Conservation (phyloP, 2,888 invertebrate genomes). For the Aleiodes alternator region DNA sequence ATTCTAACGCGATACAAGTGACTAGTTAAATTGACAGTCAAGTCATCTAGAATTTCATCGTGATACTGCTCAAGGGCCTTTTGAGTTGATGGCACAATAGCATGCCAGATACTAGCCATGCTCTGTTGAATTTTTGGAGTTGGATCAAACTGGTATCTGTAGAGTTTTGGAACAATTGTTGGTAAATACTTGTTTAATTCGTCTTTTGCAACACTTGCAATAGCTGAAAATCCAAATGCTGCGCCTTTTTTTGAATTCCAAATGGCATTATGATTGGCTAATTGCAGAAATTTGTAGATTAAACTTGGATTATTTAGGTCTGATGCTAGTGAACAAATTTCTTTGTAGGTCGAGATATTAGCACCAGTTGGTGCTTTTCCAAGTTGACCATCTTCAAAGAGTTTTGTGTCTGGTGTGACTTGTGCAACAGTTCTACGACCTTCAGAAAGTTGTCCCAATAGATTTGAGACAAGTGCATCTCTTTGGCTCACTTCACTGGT, state of each 20-base stretch:
- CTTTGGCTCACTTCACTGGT: slow-evolving; percentile 85
- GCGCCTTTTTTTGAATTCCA: slow-evolving; percentile 98
- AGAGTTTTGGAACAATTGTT: slow-evolving; percentile 91
- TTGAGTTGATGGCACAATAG: slow-evolving; percentile 89
- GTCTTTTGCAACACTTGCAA: slow-evolving; percentile 89
- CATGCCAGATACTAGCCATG: slow-evolving; percentile 96
- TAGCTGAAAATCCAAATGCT: slow-evolving; percentile 93
- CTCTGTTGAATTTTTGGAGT: slow-evolving; percentile 93
- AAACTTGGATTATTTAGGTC: slow-evolving; percentile 97
- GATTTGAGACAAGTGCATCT: slow-evolving; percentile 83
- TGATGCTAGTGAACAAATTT: slow-evolving; percentile 93
- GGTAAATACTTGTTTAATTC: slow-evolving; percentile 89
- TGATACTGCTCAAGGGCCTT: slow-evolving; percentile 89
- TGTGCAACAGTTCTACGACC: slow-evolving; percentile 85
- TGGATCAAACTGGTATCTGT: slow-evolving; percentile 93
- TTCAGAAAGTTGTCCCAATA: slow-evolving; percentile 89
- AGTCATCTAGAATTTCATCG: slow-evolving; percentile 87
- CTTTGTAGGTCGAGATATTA: slow-evolving; percentile 94
- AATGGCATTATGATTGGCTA: slow-evolving; percentile 94
- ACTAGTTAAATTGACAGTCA: slow-evolving; percentile 88
- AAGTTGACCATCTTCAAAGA: slow-evolving; percentile 92
- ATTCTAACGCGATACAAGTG: slow-evolving; percentile 93
- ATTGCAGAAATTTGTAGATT: slow-evolving; percentile 96
- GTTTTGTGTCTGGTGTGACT: slow-evolving; percentile 88
- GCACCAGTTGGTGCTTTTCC: slow-evolving; percentile 92